Evolutionary conservation across 2,113 vertebrate genomes (phyloP).

Genomic region (Paraplagusia blochii): DNA sequence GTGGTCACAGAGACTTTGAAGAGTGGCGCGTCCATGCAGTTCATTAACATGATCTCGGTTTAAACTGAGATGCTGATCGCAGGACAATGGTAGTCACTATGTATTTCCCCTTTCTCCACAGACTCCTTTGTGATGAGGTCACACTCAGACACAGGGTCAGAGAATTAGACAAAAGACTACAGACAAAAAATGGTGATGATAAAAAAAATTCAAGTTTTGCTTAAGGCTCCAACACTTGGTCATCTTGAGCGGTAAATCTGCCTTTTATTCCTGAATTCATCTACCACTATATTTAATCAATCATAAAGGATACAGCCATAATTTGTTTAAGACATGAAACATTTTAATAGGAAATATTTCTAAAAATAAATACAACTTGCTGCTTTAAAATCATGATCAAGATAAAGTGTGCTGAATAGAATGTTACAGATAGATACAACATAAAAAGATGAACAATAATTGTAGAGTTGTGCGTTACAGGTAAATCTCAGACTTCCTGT

Average conservation of each 20-base stretch:
- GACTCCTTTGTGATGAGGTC: slow-evolving; percentile 66
- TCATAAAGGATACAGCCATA: neutral
- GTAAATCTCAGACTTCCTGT: no score
- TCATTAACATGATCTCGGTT: slow-evolving; percentile 35
- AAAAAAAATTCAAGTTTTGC: no score
- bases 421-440: no score
- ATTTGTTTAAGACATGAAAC: no score
- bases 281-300: neutral
- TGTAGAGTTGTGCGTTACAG: no score
- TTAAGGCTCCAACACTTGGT: no score
- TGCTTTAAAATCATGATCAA: no score
- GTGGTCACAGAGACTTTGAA: slow-evolving; percentile 43
- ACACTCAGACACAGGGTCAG: slow-evolving; percentile 10
- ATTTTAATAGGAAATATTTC: no score
- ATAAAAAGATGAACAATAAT: no score
- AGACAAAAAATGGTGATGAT: neutral
- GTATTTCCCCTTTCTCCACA: slow-evolving; percentile 59
- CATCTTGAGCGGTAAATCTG: slow-evolving; percentile 20
- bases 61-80: slow-evolving; percentile 64
- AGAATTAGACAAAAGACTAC: slow-evolving; percentile 31
- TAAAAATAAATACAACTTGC: no score
- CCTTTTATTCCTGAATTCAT: slow-evolving; percentile 5
- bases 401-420: no score
- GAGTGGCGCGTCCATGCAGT: slow-evolving; percentile 3
- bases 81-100: slow-evolving; percentile 74